Percentiles rank a stretch among this genome's conserved stretches.
Conservation (phyloP, 2,888 invertebrate species). For the Cactoblastis cactorum region DNA sequence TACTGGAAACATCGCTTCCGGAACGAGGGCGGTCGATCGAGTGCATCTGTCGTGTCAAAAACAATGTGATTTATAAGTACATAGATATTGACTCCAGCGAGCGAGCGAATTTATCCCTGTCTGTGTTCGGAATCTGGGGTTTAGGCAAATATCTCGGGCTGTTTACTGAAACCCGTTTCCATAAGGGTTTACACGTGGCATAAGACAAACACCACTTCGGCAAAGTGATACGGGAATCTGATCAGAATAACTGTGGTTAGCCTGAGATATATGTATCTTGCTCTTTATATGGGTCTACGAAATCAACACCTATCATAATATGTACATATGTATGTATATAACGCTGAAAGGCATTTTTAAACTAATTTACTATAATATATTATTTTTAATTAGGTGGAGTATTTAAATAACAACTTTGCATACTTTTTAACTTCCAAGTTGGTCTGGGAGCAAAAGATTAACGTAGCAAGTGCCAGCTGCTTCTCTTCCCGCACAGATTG, state of each 20-base stretch:
- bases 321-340: neutral
- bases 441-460: too few relatives aligned
- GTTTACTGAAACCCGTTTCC: neutral
- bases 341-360: too few relatives aligned
- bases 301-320: too few relatives aligned
- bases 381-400: too few relatives aligned
- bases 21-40: neutral
- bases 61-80: slow-evolving; percentile 9
- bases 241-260: slow-evolving; percentile 6
- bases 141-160: neutral
- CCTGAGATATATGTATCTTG: neutral
- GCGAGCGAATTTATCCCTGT: neutral
- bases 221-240: slow-evolving; percentile 2
- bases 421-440: too few relatives aligned
- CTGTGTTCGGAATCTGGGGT: neutral
- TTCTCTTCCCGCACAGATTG: too few relatives aligned
- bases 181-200: neutral
- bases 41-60: slow-evolving; percentile 8
- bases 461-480: too few relatives aligned
- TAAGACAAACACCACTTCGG: slow-evolving; percentile 3
- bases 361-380: too few relatives aligned
- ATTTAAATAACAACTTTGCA: too few relatives aligned
- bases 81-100: neutral
- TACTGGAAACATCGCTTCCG: neutral
- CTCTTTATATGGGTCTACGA: neutral